Evolutionary conservation across 1,140 invertebrate genomes (phyloP).

Genomic region (honey bee (Apis mellifera)): DNA sequence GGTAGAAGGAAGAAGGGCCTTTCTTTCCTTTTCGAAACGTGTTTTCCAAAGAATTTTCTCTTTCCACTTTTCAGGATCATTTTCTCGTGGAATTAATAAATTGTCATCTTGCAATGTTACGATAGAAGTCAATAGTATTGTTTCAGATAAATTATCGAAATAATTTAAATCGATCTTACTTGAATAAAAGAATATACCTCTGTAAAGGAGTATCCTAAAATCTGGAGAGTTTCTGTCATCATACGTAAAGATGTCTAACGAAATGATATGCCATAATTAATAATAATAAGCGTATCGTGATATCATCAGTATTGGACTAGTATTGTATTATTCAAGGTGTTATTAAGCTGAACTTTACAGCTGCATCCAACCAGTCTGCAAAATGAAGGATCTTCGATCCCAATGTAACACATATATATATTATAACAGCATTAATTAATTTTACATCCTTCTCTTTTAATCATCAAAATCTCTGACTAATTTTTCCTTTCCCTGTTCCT

Average conservation of each 20-base stretch:
- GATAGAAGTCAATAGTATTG: no score
- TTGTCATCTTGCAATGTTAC: no score
- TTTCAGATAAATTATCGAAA: no score
- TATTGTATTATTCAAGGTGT: conserved; percentile 28
- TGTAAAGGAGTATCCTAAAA: background rate
- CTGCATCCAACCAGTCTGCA: background rate
- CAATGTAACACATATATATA: background rate
- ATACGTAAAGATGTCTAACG: background rate
- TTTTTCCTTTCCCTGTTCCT: no score
- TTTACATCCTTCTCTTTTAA: no score
- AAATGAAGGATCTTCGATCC: conserved; percentile 1
- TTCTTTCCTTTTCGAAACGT: background rate
- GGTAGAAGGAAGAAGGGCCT: background rate
- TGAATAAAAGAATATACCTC: background rate
- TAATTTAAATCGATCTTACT: no score
- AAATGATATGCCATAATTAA: conserved; percentile 5
- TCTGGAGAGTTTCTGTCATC: background rate
- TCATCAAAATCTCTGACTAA: no score
- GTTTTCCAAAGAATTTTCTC: background rate
- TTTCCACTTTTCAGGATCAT: no score
- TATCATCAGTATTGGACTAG: background rate
- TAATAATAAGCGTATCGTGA: background rate
- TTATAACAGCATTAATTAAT: no score
- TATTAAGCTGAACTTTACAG: background rate
- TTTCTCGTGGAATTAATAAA: no score